A percentile compares a stretch with the other conserved stretches of the same genome.
phyloP scores from a whole-genome alignment of 2,888 invertebrate genomes.

The Aelia acuminata region DNA sequence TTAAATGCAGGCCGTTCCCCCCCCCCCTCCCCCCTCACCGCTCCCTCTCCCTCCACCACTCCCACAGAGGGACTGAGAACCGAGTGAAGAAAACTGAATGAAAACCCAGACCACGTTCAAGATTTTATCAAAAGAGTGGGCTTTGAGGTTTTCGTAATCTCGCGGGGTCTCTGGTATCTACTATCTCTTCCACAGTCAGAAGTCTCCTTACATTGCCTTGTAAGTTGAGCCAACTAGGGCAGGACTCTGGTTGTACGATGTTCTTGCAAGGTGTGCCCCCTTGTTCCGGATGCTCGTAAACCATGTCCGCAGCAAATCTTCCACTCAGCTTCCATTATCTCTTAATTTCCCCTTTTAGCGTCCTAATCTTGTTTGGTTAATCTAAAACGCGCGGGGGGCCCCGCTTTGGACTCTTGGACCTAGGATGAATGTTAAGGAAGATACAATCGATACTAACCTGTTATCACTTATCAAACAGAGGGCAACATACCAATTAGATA shows the following conservation, averaged over 20 bases:
- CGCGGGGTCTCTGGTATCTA: background rate
- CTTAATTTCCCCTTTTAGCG: conserved; percentile 7
- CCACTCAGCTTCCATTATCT: conserved; percentile 20
- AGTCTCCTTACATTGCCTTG: conserved; percentile 23
- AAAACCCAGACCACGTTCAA: conserved; percentile 57
- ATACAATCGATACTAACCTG: background rate
- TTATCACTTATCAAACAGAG: background rate
- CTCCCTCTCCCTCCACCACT: background rate
- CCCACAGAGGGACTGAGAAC: conserved; percentile 5
- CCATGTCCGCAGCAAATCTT: conserved; percentile 16
- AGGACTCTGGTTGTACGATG: background rate
- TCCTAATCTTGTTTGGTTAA: conserved; percentile 17
- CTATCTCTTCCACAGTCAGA: conserved; percentile 15
- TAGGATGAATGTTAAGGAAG: background rate
- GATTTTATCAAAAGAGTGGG: conserved; percentile 57
- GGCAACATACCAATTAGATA: background rate
- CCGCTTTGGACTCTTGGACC: background rate
- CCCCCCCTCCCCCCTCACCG: background rate
- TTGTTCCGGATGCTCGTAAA: background rate
- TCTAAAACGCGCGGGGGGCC: conserved; percentile 35
- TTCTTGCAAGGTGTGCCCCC: background rate
- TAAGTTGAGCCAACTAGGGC: conserved; percentile 42
- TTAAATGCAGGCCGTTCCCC: background rate
- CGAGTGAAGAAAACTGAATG: conserved; percentile 58
- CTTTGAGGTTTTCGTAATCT: conserved; percentile 58